phyloP scores from a whole-genome alignment of 2,113 vertebrate genomes.

The Paraplagusia blochii region DNA sequence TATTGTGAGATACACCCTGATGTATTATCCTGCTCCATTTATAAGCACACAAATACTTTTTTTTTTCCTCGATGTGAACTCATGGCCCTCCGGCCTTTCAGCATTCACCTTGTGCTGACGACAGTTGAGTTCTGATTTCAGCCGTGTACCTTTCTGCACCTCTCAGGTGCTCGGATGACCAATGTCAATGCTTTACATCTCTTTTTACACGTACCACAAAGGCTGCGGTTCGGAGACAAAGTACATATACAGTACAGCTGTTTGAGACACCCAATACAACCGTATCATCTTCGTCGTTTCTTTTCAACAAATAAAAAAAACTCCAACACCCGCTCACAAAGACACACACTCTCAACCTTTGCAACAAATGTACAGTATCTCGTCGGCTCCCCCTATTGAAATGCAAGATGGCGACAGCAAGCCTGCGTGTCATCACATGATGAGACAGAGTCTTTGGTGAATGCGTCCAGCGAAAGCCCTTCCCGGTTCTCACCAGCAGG shows the following conservation, averaged over 20 bases:
- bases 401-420: slow-evolving; percentile 33
- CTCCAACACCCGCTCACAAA: slow-evolving; percentile 7
- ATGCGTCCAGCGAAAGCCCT: slow-evolving; percentile 21
- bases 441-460: slow-evolving; percentile 20
- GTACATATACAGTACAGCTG: slow-evolving; percentile 33
- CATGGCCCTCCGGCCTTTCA: slow-evolving; percentile 22
- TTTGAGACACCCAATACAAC: slow-evolving; percentile 50
- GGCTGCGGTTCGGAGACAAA: slow-evolving; percentile 43
- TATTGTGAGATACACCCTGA: no score
- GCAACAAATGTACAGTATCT: slow-evolving; percentile 31
- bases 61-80: no score
- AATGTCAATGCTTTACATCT: slow-evolving; percentile 49
- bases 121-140: slow-evolving; percentile 27
- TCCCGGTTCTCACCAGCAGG: slow-evolving; percentile 73
- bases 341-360: neutral
- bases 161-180: slow-evolving; percentile 51
- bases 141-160: slow-evolving; percentile 35
- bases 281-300: slow-evolving; percentile 40
- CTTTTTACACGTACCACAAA: slow-evolving; percentile 55
- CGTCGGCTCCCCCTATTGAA: slow-evolving; percentile 25
- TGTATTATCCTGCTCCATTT: slow-evolving; percentile 7
- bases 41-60: slow-evolving; percentile 8
- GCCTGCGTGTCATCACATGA: slow-evolving; percentile 16
- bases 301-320: slow-evolving; percentile 23
- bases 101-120: slow-evolving; percentile 9